Evolutionary conservation across 2,797 vertebrate genomes (phyloP), one percentile per base, ranked within the genome.

Genomic region (Tolypeutes matacus): DNA sequence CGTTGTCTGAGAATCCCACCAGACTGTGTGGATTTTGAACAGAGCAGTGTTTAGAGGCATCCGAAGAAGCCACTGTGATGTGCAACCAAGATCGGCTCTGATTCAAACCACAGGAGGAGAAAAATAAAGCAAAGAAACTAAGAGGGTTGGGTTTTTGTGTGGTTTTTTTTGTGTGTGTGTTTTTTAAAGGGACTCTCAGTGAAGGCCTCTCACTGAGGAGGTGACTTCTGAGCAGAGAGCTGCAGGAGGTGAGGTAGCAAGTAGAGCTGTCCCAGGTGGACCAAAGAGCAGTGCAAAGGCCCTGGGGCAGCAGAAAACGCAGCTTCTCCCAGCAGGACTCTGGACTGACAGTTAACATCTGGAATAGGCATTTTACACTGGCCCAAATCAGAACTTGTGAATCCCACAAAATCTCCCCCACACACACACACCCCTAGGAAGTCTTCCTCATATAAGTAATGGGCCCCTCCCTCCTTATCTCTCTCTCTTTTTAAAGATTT

Each of bases 361-460:
- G 13, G 9, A 56, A 67, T 34, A 84, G 72, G n/a, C n/a, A 23
- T 60, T 65, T 77, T 34, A 70, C 51, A 86, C 31, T 1, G 0
- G 36, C 18, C 39, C n/a, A 20, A 6, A 56, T 46, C 49, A 75
- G 49, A 87, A 39, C 29, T 17, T 53, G 20, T 14, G 56, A 75
- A 31, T 31, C 51, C 36, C 98, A 97, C 96, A 97, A 93, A 97
- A 97, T 97, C 27, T 11, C 8, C 31, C 97, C 25, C 27, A 23
- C 23, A 77, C n/a, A 6, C 97, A 97, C 94, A 46, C 46, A 46
- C 46, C 5, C 96, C 97, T 97, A 98, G 98, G 98, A 27, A 34
- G 31, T 13, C 25, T 98, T 97, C 98, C 98, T 97, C 97, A 98
- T 97, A 97, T 98, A n/a, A 97, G 98, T 98, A 98, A 98, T 98